Conservation (phyloP, 2,113 vertebrate genomes). For the Amphilophus citrinellus region DNA sequence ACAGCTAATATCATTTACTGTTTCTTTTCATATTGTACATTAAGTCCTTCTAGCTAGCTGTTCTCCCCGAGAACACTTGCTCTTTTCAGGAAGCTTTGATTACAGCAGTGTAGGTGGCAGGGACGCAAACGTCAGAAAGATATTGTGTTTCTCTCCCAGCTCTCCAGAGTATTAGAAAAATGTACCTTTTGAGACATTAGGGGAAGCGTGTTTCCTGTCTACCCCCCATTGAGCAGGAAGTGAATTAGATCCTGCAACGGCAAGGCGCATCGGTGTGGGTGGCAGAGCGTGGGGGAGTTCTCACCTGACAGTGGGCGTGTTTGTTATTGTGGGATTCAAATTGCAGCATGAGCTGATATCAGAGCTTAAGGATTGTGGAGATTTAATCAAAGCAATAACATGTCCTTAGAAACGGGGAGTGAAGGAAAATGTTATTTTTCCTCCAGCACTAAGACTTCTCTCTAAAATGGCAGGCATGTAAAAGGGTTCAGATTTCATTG, state of each 20-base stretch:
- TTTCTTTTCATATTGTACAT: neutral
- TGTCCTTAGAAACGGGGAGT: slow-evolving; percentile 29
- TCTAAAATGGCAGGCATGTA: neutral
- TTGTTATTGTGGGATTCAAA: slow-evolving; percentile 58
- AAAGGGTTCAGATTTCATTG: slow-evolving; percentile 13
- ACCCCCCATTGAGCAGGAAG: slow-evolving; percentile 64
- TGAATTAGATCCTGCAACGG: slow-evolving; percentile 48
- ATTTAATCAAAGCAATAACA: slow-evolving; percentile 63
- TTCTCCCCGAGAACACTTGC: neutral
- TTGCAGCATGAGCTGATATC: slow-evolving; percentile 33
- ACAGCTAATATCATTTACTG: neutral
- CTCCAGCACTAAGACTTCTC: neutral
- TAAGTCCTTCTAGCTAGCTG: neutral
- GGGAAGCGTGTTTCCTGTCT: slow-evolving; percentile 61
- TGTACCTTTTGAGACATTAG: slow-evolving; percentile 46
- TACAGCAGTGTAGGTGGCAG: neutral
- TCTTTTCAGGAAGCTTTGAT: slow-evolving; percentile 29
- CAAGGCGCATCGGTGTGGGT: neutral
- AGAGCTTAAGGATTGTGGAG: slow-evolving; percentile 43
- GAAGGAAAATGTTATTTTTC: slow-evolving; percentile 53
- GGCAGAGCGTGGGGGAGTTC: neutral
- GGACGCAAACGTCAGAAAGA: slow-evolving; percentile 21
- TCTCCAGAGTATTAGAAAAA: slow-evolving; percentile 49
- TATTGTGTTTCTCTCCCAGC: slow-evolving; percentile 43
- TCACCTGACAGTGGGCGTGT: neutral